phyloP scores from a whole-genome alignment of 2,888 invertebrate genomes.

The Dynastes maya region DNA sequence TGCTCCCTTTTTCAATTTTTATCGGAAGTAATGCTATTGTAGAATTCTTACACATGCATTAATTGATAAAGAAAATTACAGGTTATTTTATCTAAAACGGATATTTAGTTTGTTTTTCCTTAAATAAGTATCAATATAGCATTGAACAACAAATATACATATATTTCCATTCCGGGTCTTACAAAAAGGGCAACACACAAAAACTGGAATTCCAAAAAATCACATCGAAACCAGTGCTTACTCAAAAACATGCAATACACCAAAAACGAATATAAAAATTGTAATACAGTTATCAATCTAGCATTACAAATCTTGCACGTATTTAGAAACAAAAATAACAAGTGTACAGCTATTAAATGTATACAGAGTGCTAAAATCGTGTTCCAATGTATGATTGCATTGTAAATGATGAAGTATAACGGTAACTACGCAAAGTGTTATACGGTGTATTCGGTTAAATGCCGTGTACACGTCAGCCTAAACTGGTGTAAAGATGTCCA shows the following conservation, averaged over 20 bases:
- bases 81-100: no score
- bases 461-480: slow-evolving; percentile 34
- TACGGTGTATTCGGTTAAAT: slow-evolving; percentile 17
- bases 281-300: background rate
- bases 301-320: background rate
- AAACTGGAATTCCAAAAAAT: background rate
- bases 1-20: no score
- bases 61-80: no score
- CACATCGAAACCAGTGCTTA: background rate
- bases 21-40: no score
- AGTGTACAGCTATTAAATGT: slow-evolving; percentile 22
- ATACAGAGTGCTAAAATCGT: slow-evolving; percentile 13
- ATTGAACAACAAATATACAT: slow-evolving; percentile 4
- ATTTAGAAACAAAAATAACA: background rate
- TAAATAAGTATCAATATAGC: background rate
- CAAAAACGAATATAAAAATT: background rate
- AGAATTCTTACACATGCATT: no score
- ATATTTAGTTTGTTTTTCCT: no score
- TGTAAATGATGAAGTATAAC: background rate
- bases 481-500: slow-evolving; percentile 39
- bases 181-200: background rate
- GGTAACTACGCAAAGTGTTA: slow-evolving; percentile 22
- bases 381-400: slow-evolving; percentile 19
- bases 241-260: slow-evolving; percentile 10
- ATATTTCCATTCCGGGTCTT: background rate